Percentiles rank a stretch among this genome's conserved stretches.
These are phyloP conservation scores for Eumerus sabulonum DNA, from an alignment of 2,888 invertebrate genomes.

Conservation along the genomic window DNA sequence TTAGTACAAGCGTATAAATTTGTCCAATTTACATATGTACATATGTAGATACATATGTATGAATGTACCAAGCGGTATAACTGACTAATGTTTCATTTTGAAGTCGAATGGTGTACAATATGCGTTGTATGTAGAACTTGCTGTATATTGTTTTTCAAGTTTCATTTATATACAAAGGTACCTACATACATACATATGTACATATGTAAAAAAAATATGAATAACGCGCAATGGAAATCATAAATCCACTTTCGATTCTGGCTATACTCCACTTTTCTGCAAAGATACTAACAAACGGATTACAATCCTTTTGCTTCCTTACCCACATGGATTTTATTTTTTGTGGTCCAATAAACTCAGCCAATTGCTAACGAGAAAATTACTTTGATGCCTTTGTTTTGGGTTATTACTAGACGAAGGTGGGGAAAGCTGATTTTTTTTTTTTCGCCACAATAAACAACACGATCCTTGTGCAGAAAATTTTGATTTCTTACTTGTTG, in stretches of 20 bases:
- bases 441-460: conserved; percentile 28
- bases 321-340: conserved; percentile 47
- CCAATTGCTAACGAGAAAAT: conserved; percentile 58
- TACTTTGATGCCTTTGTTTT: conserved; percentile 63
- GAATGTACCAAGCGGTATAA: too few species aligned
- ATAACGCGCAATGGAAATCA: conserved; percentile 52
- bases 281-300: conserved; percentile 48
- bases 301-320: conserved; percentile 59
- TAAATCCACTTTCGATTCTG: conserved; percentile 66
- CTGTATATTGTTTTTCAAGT: too few species aligned
- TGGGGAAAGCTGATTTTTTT: conserved; percentile 20
- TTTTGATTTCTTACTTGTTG: conserved; percentile 35
- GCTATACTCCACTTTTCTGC: conserved; percentile 21
- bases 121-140: too few species aligned
- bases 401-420: conserved; percentile 23
- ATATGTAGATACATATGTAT: too few species aligned
- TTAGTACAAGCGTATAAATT: too few species aligned
- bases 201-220: conserved; percentile 8
- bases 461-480: conserved; percentile 21
- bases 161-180: too few species aligned
- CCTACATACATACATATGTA: too few species aligned
- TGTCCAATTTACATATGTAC: too few species aligned
- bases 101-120: too few species aligned
- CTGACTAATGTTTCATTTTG: background rate
- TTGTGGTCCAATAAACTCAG: conserved; percentile 57